Evolutionary conservation across 1,140 invertebrate genomes (phyloP), one percentile per base, ranked within the genome.

Genomic region (Penaeus vannamei): DNA sequence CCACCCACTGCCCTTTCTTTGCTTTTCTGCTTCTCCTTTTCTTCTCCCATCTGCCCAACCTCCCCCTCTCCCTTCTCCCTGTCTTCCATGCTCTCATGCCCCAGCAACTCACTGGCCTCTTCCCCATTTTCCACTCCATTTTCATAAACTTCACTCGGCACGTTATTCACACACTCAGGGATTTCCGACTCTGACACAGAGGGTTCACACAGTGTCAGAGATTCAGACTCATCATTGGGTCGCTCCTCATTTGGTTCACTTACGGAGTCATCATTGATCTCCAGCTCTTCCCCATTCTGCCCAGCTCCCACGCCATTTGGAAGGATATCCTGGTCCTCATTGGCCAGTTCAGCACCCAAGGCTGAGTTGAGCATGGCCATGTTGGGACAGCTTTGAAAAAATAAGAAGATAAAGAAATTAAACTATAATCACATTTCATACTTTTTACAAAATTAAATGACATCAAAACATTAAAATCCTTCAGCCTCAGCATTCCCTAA

Each of bases 361-460:
- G 88, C 88, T 12, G 88, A 90, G 66, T 90, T 90, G 80, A 90
- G 88, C 88, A 90, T 90, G 19, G 88, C 88, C 88, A 90, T 90
- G 82, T 91, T 90, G 17, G 84, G 88, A 23, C 88, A 86, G 36
- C 90, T 91, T 85, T 26, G 69, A 90, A 46, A 53, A 19, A 83
- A 82, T 4, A 66, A 83, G 60, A 61, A n/a, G 26, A 53, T 46
- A 19, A 14, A 29, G 1, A 61, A 46, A n/a, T 59, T 0, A 85
- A 46, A 5, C 22, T 3, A 59, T 29, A 77, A 19, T 66, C 64
- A 22, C 0, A 66, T 66, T 66, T 10, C 64, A n/a, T 22, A 59
- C 59, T 26, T n/a, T 69, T 59, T 46, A 17, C 59, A 69, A 90
- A 72, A 42, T 42, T 7, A 42, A 42, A 42, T 7, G 4, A 7